These are phyloP conservation scores for Gymnocephalus cernua DNA, from an alignment of 2,113 vertebrate species.

Conservation along the genomic window DNA sequence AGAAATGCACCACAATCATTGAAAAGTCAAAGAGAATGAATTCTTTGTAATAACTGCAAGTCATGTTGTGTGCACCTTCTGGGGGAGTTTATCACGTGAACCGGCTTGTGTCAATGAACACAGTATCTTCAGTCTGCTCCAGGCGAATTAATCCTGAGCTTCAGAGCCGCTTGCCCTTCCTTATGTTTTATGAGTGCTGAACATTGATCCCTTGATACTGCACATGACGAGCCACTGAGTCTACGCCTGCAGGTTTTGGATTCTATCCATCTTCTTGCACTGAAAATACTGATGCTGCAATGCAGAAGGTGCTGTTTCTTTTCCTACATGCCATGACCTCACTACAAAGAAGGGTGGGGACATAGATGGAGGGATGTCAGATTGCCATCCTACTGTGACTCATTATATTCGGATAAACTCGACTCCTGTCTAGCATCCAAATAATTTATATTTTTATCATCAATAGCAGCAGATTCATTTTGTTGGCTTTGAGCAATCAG, in stretches of 20 bases:
- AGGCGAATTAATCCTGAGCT: constrained; percentile 9
- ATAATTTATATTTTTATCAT: neutral
- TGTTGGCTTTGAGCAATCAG: neutral
- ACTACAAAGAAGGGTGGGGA: constrained; percentile 35
- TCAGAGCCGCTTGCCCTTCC: neutral
- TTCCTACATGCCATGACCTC: constrained; percentile 6
- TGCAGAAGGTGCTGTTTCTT: constrained; percentile 27
- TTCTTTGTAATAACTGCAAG: constrained; percentile 17
- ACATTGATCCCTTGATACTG: constrained; percentile 24
- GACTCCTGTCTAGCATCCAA: neutral
- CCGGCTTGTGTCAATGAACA: constrained; percentile 30
- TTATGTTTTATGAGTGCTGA: constrained; percentile 29
- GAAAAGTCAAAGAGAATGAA: constrained; percentile 5
- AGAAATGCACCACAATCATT: neutral
- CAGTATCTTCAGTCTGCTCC: constrained; percentile 38
- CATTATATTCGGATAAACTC: neutral
- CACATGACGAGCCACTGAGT: constrained; percentile 41
- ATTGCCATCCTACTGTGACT: constrained; percentile 7
- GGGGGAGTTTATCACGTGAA: constrained; percentile 63
- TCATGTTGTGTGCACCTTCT: constrained; percentile 13
- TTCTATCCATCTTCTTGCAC: neutral
- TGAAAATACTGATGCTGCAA: constrained; percentile 41
- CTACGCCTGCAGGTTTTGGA: constrained; percentile 7
- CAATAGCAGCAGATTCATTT: neutral
- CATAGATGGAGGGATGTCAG: neutral